Evolutionary conservation across 2,888 invertebrate genomes (phyloP).

Genomic region (Gastrophysa polygoni): DNA sequence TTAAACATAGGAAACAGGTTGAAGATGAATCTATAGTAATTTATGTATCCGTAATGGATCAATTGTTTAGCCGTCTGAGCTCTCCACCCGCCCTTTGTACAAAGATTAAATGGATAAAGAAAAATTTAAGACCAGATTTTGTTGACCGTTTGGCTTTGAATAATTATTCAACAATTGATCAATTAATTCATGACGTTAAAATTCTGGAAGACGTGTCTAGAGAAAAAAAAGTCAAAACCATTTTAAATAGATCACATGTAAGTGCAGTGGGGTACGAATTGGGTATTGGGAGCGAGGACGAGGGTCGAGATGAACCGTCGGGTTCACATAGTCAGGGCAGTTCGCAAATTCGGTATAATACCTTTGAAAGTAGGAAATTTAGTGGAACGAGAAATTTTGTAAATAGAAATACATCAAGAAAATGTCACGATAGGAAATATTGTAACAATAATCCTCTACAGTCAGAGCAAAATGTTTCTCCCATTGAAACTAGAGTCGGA

Average conservation of each 20-base stretch:
- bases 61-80: background rate
- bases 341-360: too few relatives aligned
- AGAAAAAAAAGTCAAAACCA: background rate
- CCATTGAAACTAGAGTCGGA: background rate
- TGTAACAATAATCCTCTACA: background rate
- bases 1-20: slow-evolving; percentile 8
- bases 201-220: background rate
- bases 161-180: background rate
- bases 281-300: background rate
- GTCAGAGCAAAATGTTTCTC: background rate
- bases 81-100: background rate
- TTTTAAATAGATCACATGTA: background rate
- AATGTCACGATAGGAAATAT: background rate
- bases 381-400: too few relatives aligned
- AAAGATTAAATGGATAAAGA: background rate
- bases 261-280: background rate
- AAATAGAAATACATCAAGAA: too few relatives aligned
- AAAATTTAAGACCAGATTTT: background rate
- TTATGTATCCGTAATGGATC: background rate
- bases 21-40: background rate
- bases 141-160: background rate
- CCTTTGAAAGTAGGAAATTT: too few relatives aligned
- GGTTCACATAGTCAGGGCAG: too few relatives aligned
- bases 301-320: too few relatives aligned
- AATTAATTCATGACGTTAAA: background rate